Evolutionary conservation across 2,888 invertebrate species (phyloP), one percentile per base, ranked within the genome.

Genomic region (Xylota sylvarum): DNA sequence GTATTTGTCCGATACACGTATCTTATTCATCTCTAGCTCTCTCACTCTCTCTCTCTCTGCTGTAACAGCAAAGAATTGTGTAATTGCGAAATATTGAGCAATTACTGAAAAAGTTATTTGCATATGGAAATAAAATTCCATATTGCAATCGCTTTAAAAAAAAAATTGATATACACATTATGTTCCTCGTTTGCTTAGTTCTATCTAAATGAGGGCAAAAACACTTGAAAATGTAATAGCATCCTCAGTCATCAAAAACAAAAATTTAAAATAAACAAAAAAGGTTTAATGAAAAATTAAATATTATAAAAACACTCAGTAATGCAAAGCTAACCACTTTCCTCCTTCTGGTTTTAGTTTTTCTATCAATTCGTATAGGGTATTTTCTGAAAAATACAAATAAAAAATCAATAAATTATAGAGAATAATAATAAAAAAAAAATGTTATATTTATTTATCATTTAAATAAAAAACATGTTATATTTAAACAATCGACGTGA

Each of bases 391-490:
- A 19, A 48, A 14, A 43, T 43, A n/a, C n/a, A n/a, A n/a, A n/a
- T n/a, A n/a, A n/a, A n/a, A n/a, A 14, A 14, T 43, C 43, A 19
- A 19, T 7, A 19, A 1, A 17, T 9, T 58, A 37, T 58, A 60
- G 37, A 60, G 58, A 40, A 40, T 58, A 60, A 40, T 30, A 60
- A 40, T 58, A 60, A 40, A 14, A 60, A 40, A 12, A 60, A 48
- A 5, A 48, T 7, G 46, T 62, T 27, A 43, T 46, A 46, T 43
- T 62, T 62, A 62, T 62, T 43, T 62, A 62, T 62, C 43, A 46
- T 43, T 62, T 27, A 62, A 62, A 62, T 43, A 43, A 62, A 62
- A 62, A 62, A n/a, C n/a, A 43, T 62, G 43, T 62, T 43, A 43
- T 62, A 40, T 46, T 46, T 23, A 58, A 37, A 37, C 55, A 60